Percentiles rank a stretch among this genome's conserved stretches.
Conservation (phyloP, 2,113 vertebrate genomes). For the Amphiprion percula region DNA sequence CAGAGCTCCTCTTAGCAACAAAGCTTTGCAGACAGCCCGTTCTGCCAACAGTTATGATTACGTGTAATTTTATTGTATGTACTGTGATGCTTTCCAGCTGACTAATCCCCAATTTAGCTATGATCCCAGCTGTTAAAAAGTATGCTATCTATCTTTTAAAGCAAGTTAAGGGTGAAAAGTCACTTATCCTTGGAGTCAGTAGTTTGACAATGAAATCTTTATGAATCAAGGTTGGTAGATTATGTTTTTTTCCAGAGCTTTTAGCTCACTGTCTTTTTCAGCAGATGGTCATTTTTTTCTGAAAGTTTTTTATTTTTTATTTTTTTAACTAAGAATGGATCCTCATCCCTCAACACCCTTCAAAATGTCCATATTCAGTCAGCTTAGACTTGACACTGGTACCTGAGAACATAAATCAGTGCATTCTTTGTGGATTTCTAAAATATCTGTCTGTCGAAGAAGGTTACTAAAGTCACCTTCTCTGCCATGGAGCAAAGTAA, state of each 20-base stretch:
- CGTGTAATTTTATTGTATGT: background rate
- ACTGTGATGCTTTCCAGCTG: background rate
- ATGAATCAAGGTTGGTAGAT: background rate
- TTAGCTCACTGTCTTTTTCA: too few relatives aligned
- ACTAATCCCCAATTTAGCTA: background rate
- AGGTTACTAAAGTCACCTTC: too few relatives aligned
- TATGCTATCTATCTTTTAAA: background rate
- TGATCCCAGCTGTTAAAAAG: background rate
- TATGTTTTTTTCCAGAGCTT: background rate
- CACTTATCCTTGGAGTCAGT: background rate
- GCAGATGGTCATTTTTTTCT: too few relatives aligned
- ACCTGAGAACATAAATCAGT: too few relatives aligned
- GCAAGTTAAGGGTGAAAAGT: background rate
- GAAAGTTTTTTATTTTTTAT: too few relatives aligned
- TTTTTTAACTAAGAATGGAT: too few relatives aligned
- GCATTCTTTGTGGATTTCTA: too few relatives aligned
- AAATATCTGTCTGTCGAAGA: too few relatives aligned
- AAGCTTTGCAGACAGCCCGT: background rate
- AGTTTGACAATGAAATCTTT: conserved; percentile 8
- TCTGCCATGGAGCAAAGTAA: background rate
- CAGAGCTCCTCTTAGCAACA: background rate
- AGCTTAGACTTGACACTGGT: too few relatives aligned
- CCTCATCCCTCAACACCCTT: too few relatives aligned
- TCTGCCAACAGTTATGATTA: background rate
- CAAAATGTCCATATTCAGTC: too few relatives aligned